A percentile compares a stretch with the other conserved stretches of the same genome.
Conservation (phyloP, 2,888 invertebrate species). For the Diploptera punctata region DNA sequence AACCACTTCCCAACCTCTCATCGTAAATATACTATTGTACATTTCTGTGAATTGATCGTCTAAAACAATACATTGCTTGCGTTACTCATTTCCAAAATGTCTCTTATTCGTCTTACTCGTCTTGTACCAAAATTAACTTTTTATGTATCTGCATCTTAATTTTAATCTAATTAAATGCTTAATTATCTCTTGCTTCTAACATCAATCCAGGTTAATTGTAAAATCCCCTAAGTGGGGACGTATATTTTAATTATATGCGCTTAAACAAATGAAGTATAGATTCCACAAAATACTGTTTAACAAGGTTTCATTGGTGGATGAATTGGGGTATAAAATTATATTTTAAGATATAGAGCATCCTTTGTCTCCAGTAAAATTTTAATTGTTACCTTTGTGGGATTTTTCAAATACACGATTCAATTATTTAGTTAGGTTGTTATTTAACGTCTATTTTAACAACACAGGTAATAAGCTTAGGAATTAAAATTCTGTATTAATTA, state of each 20-base stretch:
- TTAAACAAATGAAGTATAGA: not conserved
- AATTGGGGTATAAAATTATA: not conserved
- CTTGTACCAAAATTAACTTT: no score
- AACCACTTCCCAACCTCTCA: no score
- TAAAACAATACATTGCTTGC: not conserved
- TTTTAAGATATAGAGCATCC: not conserved
- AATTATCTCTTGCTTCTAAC: not conserved
- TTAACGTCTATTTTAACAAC: no score
- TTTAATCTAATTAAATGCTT: not conserved
- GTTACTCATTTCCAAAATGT: not conserved
- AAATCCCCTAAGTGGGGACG: not conserved
- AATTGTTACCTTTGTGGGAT: not conserved
- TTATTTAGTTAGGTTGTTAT: no score
- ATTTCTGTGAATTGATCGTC: not conserved
- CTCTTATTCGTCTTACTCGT: no score
- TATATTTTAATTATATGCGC: not conserved
- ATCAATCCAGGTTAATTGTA: not conserved
- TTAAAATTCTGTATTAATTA: no score
- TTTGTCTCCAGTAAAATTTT: not conserved
- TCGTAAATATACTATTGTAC: no score
- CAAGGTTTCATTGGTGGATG: no score
- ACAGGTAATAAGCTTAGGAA: no score
- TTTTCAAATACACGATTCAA: not conserved
- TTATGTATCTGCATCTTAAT: no score
- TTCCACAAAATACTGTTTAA: not conserved